Percentiles rank a stretch among this genome's conserved stretches.
Conservation (phyloP, 2,797 vertebrate genomes). For the Bovichtus variegatus region DNA sequence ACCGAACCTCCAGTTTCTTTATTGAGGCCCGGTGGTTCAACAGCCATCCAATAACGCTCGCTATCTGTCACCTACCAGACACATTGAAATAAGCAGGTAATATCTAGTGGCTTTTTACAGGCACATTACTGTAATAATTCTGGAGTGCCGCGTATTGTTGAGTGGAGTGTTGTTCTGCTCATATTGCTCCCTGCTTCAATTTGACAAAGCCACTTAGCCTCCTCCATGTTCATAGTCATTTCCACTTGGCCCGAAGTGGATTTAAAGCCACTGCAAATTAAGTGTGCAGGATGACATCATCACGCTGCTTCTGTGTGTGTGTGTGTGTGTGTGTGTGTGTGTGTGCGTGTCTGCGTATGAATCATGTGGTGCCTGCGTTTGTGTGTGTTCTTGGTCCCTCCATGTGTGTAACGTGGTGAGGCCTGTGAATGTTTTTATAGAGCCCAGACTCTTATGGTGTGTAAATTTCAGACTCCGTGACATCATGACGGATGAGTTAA, state of each 20-base stretch:
- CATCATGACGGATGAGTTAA: slow-evolving; percentile 81
- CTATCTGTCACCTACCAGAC: slow-evolving; percentile 48
- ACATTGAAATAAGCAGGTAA: slow-evolving; percentile 58
- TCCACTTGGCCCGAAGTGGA: slow-evolving; percentile 72
- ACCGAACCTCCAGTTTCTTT: neutral
- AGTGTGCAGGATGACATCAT: slow-evolving; percentile 73
- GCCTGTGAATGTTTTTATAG: slow-evolving; percentile 59
- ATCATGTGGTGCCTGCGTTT: slow-evolving; percentile 5
- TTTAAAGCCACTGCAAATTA: slow-evolving; percentile 75
- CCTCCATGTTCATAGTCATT: slow-evolving; percentile 60
- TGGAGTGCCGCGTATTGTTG: slow-evolving; percentile 54
- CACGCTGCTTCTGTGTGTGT: slow-evolving; percentile 2
- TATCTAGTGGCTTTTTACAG: slow-evolving; percentile 62
- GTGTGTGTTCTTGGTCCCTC: neutral
- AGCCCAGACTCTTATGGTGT: slow-evolving; percentile 61
- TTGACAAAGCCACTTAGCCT: slow-evolving; percentile 73
- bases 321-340: slow-evolving; percentile 31
- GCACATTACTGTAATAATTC: slow-evolving; percentile 68
- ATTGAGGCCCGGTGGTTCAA: neutral
- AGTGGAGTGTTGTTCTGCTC: slow-evolving; percentile 65
- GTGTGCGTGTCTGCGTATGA: slow-evolving; percentile 11
- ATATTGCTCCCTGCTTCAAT: slow-evolving; percentile 65
- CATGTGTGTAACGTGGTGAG: slow-evolving; percentile 4
- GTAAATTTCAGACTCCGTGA: slow-evolving; percentile 75
- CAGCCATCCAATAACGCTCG: neutral